phyloP scores from a whole-genome alignment of 2,797 vertebrate genomes.

The Alcedo quadribrachys region DNA sequence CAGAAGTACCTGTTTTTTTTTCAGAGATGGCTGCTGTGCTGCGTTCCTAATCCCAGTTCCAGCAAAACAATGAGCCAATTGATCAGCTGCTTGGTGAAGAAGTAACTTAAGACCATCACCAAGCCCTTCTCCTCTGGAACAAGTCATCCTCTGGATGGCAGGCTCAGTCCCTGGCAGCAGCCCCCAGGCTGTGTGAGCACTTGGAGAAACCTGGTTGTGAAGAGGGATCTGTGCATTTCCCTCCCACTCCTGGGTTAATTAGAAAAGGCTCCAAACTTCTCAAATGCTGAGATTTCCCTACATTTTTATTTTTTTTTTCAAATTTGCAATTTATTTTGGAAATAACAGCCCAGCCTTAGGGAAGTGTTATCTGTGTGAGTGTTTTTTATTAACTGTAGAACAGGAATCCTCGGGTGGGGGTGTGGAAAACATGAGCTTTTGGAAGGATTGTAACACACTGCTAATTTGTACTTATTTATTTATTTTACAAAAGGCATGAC shows the following conservation, averaged over 20 bases:
- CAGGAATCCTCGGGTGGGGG: background rate
- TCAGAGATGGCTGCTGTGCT: rapidly evolving
- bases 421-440: background rate
- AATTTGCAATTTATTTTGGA: conserved; percentile 62
- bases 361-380: conserved; percentile 39
- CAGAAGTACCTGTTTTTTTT: background rate
- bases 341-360: conserved; percentile 11
- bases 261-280: conserved; percentile 27
- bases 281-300: background rate
- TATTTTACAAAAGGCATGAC: conserved; percentile 31
- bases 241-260: background rate
- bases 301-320: conserved; percentile 24
- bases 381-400: conserved; percentile 43
- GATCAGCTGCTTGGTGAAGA: background rate
- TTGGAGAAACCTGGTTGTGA: background rate
- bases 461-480: conserved; percentile 45
- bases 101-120: background rate
- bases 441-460: background rate
- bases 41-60: background rate
- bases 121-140: background rate
- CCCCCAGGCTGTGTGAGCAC: background rate
- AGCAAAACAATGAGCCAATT: background rate
- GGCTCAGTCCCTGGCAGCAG: background rate
- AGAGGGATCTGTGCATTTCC: background rate
- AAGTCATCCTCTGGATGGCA: background rate